Evolutionary conservation across 2,113 vertebrate genomes (phyloP).

Genomic region (Cyanoramphus novaezelandiae): DNA sequence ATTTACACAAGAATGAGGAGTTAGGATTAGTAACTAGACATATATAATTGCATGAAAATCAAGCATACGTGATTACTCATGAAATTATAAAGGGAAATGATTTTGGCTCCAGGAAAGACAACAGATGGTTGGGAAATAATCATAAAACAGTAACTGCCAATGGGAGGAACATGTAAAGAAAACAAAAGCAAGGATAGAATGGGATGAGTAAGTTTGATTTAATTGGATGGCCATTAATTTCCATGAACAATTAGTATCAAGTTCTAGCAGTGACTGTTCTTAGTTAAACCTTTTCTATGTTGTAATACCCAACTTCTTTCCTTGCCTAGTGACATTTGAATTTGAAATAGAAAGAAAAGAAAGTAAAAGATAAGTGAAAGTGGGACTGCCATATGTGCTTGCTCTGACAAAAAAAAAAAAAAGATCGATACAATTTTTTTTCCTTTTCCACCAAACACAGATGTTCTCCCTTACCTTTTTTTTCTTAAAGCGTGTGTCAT

Average conservation of each 20-base stretch:
- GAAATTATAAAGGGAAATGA: constrained; percentile 21
- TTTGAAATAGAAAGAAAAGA: constrained; percentile 31
- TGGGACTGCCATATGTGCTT: constrained; percentile 36
- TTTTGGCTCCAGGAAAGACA: constrained; percentile 30
- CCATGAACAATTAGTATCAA: not conserved
- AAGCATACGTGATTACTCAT: not conserved
- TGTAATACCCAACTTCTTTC: not conserved
- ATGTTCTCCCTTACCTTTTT: constrained; percentile 2
- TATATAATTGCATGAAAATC: not conserved
- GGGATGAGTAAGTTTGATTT: constrained; percentile 4
- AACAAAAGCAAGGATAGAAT: not conserved
- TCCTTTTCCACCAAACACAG: constrained; percentile 26
- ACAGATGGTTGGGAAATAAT: constrained; percentile 38
- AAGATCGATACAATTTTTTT: not conserved
- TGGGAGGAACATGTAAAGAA: not conserved
- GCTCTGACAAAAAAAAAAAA: constrained; percentile 42
- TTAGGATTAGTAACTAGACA: not conserved
- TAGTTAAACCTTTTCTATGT: not conserved
- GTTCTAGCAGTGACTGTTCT: not conserved
- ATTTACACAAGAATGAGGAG: not conserved
- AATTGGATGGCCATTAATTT: not conserved
- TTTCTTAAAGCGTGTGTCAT: constrained; percentile 18
- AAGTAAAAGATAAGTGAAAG: constrained; percentile 9
- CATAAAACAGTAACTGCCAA: constrained; percentile 27
- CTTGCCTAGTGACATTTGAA: constrained; percentile 8